phyloP scores from a whole-genome alignment of 2,113 vertebrate species.

The Cheilinus undulatus region DNA sequence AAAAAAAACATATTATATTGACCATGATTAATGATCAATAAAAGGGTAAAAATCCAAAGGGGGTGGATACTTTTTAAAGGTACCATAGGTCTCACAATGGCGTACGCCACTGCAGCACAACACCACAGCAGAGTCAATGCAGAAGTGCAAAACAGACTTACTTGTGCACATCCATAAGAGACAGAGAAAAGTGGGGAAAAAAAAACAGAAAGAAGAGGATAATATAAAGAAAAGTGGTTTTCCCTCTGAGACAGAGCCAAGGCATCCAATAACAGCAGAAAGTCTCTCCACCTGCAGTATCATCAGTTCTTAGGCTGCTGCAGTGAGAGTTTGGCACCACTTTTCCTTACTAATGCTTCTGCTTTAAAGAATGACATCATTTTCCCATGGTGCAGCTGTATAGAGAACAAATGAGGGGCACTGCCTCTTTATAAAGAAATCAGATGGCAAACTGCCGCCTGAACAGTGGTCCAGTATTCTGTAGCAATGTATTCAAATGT shows the following conservation, averaged over 20 bases:
- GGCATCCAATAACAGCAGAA: background rate
- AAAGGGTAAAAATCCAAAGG: no score
- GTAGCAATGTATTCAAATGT: no score
- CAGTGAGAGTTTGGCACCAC: background rate
- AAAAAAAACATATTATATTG: no score
- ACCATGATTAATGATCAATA: no score
- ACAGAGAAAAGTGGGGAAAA: background rate
- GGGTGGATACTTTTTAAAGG: no score
- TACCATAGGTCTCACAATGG: no score
- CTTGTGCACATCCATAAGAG: no score
- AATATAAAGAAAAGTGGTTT: background rate
- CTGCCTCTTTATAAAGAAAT: background rate
- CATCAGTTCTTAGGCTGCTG: constrained; percentile 6
- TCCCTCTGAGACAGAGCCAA: background rate
- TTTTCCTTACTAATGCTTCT: background rate
- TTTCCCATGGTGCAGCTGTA: background rate
- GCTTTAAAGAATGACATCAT: background rate
- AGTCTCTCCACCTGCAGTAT: constrained; percentile 14
- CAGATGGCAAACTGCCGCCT: background rate
- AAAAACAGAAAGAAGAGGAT: background rate
- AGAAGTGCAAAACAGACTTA: no score
- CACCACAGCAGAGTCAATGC: no score
- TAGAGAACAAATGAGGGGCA: constrained; percentile 1
- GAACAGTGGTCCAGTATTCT: background rate
- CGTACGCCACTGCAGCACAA: no score